A percentile compares a stretch with the other conserved stretches of the same genome.
Evolutionary conservation across 2,113 vertebrate species (phyloP).

Genomic region (Sorex araneus): DNA sequence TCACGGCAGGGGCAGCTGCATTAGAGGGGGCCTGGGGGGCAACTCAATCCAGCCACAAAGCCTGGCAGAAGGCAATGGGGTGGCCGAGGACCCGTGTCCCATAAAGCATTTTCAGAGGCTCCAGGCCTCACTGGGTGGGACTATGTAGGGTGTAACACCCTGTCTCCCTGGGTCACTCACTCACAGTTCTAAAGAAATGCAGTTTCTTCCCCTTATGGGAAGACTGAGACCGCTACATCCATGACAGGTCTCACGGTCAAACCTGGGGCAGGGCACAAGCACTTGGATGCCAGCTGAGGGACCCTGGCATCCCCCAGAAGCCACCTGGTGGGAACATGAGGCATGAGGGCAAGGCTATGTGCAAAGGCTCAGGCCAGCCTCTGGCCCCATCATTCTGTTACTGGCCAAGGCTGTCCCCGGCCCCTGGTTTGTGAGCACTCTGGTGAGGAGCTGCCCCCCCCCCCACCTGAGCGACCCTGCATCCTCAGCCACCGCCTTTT

Average conservation of each 20-base stretch:
- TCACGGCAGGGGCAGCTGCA: background rate
- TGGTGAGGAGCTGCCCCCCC: background rate
- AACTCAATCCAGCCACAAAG: background rate
- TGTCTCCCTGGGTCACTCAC: background rate
- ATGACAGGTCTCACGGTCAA: background rate
- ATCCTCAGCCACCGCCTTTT: background rate
- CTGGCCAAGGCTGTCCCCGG: background rate
- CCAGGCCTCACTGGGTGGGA: background rate
- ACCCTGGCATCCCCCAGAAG: background rate
- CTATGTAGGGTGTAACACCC: background rate
- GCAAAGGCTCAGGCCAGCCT: background rate
- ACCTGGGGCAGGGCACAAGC: background rate
- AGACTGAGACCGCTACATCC: background rate
- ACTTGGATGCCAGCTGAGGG: background rate
- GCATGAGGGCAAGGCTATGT: background rate
- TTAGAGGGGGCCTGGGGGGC: background rate
- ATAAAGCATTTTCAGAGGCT: background rate
- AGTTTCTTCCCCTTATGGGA: background rate
- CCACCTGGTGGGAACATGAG: background rate
- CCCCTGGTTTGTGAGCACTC: background rate
- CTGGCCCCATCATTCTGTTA: background rate
- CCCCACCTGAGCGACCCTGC: background rate
- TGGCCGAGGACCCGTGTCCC: background rate
- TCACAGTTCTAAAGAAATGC: conserved; percentile 14
- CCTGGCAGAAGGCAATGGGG: background rate